Percentiles rank a stretch among this genome's conserved stretches.
Evolutionary conservation across 1,140 invertebrate genomes (phyloP).

Genomic region (Drusus annulatus): DNA sequence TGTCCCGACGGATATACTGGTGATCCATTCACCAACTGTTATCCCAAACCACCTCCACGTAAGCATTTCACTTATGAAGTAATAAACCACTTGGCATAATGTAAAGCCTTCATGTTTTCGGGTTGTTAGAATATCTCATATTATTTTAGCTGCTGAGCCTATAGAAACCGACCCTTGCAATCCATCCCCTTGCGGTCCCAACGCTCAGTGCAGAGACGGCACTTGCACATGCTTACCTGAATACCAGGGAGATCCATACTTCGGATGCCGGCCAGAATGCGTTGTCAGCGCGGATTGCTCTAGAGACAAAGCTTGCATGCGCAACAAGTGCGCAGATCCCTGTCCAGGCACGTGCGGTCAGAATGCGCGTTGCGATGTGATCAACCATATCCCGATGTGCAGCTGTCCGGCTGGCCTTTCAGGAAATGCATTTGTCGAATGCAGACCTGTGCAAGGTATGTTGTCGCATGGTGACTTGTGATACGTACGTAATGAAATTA

Average conservation of each 20-base stretch:
- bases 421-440: slow-evolving; percentile 78
- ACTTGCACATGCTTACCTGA: slow-evolving; percentile 79
- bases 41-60: slow-evolving; percentile 70
- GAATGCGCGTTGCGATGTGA: slow-evolving; percentile 76
- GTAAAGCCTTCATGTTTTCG: not conserved
- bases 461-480: too few species aligned
- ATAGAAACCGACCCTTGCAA: slow-evolving; percentile 73
- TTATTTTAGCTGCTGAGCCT: slow-evolving; percentile 52
- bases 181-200: slow-evolving; percentile 79
- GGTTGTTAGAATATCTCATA: not conserved
- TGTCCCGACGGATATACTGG: slow-evolving; percentile 79
- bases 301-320: slow-evolving; percentile 78
- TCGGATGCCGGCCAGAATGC: slow-evolving; percentile 79
- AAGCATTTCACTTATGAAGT: slow-evolving; percentile 47
- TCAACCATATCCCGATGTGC: slow-evolving; percentile 80
- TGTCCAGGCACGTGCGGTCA: slow-evolving; percentile 81
- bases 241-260: slow-evolving; percentile 75
- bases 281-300: slow-evolving; percentile 79
- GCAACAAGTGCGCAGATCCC: slow-evolving; percentile 82
- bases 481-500: too few species aligned
- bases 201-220: slow-evolving; percentile 75
- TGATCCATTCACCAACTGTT: slow-evolving; percentile 80
- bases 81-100: not conserved
- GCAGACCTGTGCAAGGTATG: slow-evolving; percentile 62
- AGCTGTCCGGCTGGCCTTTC: slow-evolving; percentile 76